Conservation (phyloP, 2,888 invertebrate species). For the Meta bourneti region DNA sequence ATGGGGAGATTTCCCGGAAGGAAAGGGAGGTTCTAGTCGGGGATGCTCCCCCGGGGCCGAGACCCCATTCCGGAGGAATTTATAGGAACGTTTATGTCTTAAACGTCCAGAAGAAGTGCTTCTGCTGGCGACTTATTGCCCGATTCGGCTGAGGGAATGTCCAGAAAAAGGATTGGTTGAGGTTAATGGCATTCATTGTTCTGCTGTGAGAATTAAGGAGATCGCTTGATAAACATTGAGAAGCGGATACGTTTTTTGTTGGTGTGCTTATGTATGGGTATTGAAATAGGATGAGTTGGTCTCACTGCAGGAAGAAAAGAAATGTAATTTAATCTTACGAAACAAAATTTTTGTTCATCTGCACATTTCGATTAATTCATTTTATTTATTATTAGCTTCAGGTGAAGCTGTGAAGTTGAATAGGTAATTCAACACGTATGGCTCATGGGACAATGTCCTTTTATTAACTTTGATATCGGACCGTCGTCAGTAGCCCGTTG, state of each 20-base stretch:
- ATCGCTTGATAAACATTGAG: neutral
- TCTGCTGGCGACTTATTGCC: slow-evolving; percentile 37
- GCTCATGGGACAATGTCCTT: too few relatives aligned
- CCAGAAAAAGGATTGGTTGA: neutral
- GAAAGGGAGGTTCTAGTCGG: neutral
- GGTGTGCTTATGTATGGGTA: neutral
- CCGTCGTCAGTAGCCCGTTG: too few relatives aligned
- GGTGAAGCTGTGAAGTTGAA: too few relatives aligned
- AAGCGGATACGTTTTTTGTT: neutral
- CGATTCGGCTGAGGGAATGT: slow-evolving; percentile 20
- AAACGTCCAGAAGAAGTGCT: slow-evolving; percentile 26
- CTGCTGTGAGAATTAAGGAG: neutral
- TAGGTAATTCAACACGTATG: too few relatives aligned
- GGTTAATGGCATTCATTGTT: neutral
- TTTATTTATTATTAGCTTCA: too few relatives aligned
- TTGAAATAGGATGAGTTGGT: neutral
- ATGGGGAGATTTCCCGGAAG: slow-evolving; percentile 39
- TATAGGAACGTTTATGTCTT: slow-evolving; percentile 58
- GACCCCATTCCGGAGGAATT: slow-evolving; percentile 30
- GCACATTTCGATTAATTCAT: too few relatives aligned
- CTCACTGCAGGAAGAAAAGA: too few relatives aligned
- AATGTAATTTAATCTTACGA: too few relatives aligned
- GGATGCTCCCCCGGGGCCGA: neutral
- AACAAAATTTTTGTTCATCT: too few relatives aligned
- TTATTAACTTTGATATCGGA: too few relatives aligned